Percentiles rank a stretch among this genome's conserved stretches.
Conservation (phyloP, 2,888 invertebrate genomes). For the Drosophila histrio region DNA sequence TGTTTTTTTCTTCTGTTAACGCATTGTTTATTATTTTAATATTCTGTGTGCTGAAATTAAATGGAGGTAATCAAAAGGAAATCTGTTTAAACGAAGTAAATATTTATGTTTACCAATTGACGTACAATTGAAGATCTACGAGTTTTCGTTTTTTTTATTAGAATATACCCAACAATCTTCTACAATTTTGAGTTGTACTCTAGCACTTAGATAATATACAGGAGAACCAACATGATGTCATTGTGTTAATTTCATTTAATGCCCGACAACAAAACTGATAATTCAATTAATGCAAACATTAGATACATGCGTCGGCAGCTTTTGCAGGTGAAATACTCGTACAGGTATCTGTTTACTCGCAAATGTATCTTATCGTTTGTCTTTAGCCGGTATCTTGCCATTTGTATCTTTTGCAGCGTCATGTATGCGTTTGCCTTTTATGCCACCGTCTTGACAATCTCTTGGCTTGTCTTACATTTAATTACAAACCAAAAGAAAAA, state of each 20-base stretch:
- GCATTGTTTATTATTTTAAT: conserved; percentile 64
- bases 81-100: conserved; percentile 19
- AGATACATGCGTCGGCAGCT: conserved; percentile 32
- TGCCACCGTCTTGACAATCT: conserved; percentile 11
- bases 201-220: conserved; percentile 4
- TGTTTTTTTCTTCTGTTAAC: conserved; percentile 49
- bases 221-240: conserved; percentile 62
- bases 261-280: conserved; percentile 56
- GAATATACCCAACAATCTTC: not conserved
- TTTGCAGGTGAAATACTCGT: conserved; percentile 13
- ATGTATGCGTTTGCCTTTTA: conserved; percentile 33
- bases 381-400: conserved; percentile 50
- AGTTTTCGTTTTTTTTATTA: not conserved
- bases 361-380: conserved; percentile 68
- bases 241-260: conserved; percentile 35
- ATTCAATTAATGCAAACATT: conserved; percentile 73
- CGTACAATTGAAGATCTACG: not conserved
- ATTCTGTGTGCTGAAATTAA: conserved; percentile 45
- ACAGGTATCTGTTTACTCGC: conserved; percentile 22
- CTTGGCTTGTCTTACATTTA: conserved; percentile 51
- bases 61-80: conserved; percentile 54
- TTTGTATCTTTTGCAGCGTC: conserved; percentile 21
- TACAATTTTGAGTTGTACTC: not conserved
- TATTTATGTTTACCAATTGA: conserved; percentile 27
- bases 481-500: conserved; percentile 41